Conservation (phyloP, 2,888 invertebrate genomes). For the Rhimphoctona megacephalus region DNA sequence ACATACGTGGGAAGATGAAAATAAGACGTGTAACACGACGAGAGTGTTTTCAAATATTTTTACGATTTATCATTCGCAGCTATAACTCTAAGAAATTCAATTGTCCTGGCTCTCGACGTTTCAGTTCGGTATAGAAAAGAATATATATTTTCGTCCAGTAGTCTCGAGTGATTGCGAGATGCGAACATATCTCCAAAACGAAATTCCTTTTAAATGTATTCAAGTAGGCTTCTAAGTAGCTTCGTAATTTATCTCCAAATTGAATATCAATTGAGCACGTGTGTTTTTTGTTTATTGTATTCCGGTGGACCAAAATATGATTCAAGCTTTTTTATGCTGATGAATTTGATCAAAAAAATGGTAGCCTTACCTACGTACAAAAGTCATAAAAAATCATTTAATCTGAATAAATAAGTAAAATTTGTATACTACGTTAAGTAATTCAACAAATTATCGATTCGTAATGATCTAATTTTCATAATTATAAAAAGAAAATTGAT, state of each 20-base stretch:
- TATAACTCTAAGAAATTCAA: slow-evolving; percentile 8
- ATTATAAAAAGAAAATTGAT: no score
- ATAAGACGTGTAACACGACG: slow-evolving; percentile 35
- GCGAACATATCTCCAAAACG: slow-evolving; percentile 1
- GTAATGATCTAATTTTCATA: neutral
- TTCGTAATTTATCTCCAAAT: slow-evolving; percentile 13
- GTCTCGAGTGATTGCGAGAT: neutral
- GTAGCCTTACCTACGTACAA: neutral
- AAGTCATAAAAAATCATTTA: neutral
- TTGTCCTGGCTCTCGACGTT: slow-evolving; percentile 1
- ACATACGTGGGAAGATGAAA: slow-evolving; percentile 21
- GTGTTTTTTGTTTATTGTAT: neutral
- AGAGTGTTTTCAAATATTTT: slow-evolving; percentile 10
- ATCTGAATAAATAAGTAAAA: neutral
- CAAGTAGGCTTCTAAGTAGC: slow-evolving; percentile 19
- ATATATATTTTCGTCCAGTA: neutral
- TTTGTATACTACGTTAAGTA: no score
- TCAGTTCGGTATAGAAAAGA: neutral
- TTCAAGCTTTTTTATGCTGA: neutral
- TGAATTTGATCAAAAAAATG: neutral
- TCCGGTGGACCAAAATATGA: neutral
- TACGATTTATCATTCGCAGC: slow-evolving; percentile 32
- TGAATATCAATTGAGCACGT: neutral
- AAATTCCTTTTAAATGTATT: slow-evolving; percentile 21
- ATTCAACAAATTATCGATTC: no score